phyloP scores from a whole-genome alignment of 2,888 invertebrate species.

The Melangyna quadrimaculata region DNA sequence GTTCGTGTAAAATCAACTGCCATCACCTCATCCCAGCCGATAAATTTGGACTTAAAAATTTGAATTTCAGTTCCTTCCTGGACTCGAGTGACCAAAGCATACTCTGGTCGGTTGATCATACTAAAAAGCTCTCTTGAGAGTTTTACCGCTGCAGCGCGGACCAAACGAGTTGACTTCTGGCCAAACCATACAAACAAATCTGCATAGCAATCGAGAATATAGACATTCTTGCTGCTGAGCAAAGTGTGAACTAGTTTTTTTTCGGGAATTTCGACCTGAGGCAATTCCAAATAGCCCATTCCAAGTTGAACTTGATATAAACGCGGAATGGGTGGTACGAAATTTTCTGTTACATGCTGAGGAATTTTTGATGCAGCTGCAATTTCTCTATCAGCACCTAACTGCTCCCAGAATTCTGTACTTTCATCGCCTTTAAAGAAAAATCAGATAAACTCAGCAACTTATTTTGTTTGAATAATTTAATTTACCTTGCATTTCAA shows the following conservation, averaged over 20 bases:
- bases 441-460: neutral
- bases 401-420: slow-evolving; percentile 90
- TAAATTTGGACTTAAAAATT: slow-evolving; percentile 98
- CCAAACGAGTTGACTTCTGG: slow-evolving; percentile 96
- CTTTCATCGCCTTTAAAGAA: slow-evolving; percentile 85
- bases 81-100: slow-evolving; percentile 93
- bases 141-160: slow-evolving; percentile 97
- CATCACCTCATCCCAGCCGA: slow-evolving; percentile 99
- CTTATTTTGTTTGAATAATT: neutral
- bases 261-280: slow-evolving; percentile 92
- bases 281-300: slow-evolving; percentile 98
- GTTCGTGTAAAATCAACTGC: slow-evolving; percentile 99
- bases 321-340: slow-evolving; percentile 83
- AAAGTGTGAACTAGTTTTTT: slow-evolving; percentile 89
- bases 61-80: slow-evolving; percentile 96
- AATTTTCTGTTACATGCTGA: slow-evolving; percentile 77
- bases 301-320: slow-evolving; percentile 97
- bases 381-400: slow-evolving; percentile 82
- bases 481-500: slow-evolving; percentile 86
- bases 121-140: slow-evolving; percentile 97
- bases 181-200: slow-evolving; percentile 99
- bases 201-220: slow-evolving; percentile 95
- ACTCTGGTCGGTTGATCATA: slow-evolving; percentile 94
- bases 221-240: slow-evolving; percentile 95
- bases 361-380: slow-evolving; percentile 81